Conservation (phyloP, 2,113 vertebrate genomes). For the Oxyura jamaicensis region DNA sequence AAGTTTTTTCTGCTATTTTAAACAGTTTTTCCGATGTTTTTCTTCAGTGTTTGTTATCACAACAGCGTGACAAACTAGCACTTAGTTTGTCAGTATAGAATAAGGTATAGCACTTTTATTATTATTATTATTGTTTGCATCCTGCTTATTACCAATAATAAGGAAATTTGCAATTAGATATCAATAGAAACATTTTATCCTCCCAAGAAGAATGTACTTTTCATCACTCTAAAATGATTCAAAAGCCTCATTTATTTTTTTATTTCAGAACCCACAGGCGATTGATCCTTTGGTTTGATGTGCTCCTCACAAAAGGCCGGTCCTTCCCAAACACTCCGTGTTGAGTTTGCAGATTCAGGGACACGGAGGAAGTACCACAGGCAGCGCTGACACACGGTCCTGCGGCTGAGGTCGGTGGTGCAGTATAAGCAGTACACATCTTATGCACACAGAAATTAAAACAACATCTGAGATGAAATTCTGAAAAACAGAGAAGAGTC, state of each 20-base stretch:
- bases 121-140: background rate
- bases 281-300: rapidly evolving
- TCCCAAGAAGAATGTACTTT: background rate
- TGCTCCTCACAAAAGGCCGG: background rate
- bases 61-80: rapidly evolving
- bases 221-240: background rate
- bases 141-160: background rate
- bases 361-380: rapidly evolving
- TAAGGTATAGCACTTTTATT: rapidly evolving
- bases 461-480: background rate
- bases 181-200: background rate
- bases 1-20: background rate
- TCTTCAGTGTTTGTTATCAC: background rate
- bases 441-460: background rate
- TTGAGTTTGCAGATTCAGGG: rapidly evolving
- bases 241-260: background rate
- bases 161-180: background rate
- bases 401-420: rapidly evolving
- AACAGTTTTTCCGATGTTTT: background rate
- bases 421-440: rapidly evolving
- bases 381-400: background rate
- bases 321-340: rapidly evolving
- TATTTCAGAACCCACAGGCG: background rate
- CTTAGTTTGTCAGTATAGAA: background rate
- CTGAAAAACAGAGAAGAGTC: background rate